Conservation (phyloP, 2,888 invertebrate genomes). For the Baccha elongata region DNA sequence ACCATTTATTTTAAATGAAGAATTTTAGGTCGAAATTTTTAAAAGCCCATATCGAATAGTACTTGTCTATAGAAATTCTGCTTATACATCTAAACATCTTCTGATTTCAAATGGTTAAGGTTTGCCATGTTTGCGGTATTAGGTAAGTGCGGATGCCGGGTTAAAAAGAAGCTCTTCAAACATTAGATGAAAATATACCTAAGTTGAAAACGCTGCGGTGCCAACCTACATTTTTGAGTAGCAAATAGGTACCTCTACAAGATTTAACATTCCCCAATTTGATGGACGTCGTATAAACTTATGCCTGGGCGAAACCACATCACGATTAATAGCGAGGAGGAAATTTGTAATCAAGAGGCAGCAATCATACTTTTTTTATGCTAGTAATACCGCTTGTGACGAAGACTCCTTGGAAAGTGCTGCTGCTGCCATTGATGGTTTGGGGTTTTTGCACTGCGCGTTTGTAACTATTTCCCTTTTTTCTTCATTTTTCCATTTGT, state of each 20-base stretch:
- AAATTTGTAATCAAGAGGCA: conserved; percentile 74
- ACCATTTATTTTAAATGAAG: too few relatives aligned
- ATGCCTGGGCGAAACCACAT: conserved; percentile 66
- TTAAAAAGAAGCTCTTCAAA: conserved; percentile 22
- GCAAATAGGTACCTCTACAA: conserved; percentile 36
- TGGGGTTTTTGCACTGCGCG: conserved; percentile 67
- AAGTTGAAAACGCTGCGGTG: conserved; percentile 31
- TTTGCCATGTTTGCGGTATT: conserved; percentile 3
- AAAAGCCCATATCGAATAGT: too few relatives aligned
- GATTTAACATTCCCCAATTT: conserved; percentile 39
- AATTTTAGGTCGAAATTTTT: too few relatives aligned
- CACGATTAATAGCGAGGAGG: conserved; percentile 73
- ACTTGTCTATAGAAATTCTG: too few relatives aligned
- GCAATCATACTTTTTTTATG: conserved; percentile 69
- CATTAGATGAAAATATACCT: too few relatives aligned
- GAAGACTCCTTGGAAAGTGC: conserved; percentile 54
- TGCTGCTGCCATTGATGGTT: conserved; percentile 55
- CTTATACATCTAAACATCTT: too few relatives aligned
- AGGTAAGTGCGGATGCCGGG: conserved; percentile 19
- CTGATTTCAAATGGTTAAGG: neutral
- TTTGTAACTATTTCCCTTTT: conserved; percentile 71
- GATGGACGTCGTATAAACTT: conserved; percentile 42
- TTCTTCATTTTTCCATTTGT: conserved; percentile 75
- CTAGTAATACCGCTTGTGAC: conserved; percentile 43
- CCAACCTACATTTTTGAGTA: conserved; percentile 35